Percentiles rank a stretch among this genome's conserved stretches.
Evolutionary conservation across 2,113 vertebrate genomes (phyloP).

Genomic region (Eleginops maclovinus): DNA sequence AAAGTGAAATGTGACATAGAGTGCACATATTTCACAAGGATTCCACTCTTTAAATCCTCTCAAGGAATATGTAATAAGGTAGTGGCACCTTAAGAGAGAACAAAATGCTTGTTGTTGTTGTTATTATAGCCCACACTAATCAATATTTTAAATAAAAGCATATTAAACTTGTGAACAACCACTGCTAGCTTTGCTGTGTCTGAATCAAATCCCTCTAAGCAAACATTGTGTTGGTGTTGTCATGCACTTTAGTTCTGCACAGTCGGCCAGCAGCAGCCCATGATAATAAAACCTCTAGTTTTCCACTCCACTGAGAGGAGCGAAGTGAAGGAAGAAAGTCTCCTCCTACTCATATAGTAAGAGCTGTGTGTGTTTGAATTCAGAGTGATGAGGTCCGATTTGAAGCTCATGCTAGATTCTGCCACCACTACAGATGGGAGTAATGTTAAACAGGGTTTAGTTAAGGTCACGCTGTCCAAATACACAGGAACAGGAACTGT

Average conservation of each 20-base stretch:
- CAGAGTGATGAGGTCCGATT: not conserved
- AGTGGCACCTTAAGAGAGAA: not conserved
- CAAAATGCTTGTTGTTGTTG: not conserved
- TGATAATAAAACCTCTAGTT: constrained; percentile 53
- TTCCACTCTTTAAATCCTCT: not conserved
- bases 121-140: not conserved
- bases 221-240: constrained; percentile 7
- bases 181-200: not conserved
- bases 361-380: constrained; percentile 40
- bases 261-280: constrained; percentile 47
- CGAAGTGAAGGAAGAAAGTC: constrained; percentile 27
- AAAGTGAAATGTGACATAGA: not conserved
- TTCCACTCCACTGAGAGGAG: constrained; percentile 39
- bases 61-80: not conserved
- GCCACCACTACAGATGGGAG: constrained; percentile 19
- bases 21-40: no score
- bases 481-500: not conserved
- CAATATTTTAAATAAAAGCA: not conserved
- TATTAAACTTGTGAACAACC: not conserved
- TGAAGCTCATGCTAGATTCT: not conserved
- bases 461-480: constrained; percentile 1
- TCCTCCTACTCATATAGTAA: constrained; percentile 1
- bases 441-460: constrained; percentile 1
- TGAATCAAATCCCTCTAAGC: constrained; percentile 17
- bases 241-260: constrained; percentile 27